Evolutionary conservation across 2,113 vertebrate genomes (phyloP).

Genomic region (Cephalopholis sonnerati): DNA sequence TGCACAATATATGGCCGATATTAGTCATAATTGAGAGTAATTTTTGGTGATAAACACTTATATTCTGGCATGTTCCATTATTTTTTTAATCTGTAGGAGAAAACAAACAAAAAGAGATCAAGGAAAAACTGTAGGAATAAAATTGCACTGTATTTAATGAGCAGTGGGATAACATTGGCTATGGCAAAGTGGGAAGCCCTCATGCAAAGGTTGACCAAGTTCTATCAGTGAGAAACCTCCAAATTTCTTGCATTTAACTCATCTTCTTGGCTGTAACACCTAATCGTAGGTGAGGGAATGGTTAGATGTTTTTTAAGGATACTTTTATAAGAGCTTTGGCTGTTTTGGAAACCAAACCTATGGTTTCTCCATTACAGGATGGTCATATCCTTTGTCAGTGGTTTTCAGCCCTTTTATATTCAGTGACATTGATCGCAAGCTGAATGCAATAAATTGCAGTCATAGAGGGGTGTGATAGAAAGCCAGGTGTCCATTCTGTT

Average conservation of each 20-base stretch:
- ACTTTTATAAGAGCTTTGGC: not conserved
- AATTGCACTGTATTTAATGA: not conserved
- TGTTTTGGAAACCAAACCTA: not conserved
- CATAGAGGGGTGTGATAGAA: constrained; percentile 1
- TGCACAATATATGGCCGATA: not conserved
- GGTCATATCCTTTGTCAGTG: constrained; percentile 1
- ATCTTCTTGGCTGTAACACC: not conserved
- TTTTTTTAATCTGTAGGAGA: not conserved
- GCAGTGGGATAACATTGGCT: not conserved
- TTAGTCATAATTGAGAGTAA: not conserved
- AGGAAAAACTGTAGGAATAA: not conserved
- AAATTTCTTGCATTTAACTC: not conserved
- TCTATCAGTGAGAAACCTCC: not conserved
- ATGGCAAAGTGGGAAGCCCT: not conserved
- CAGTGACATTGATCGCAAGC: constrained; percentile 8
- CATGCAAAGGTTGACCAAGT: not conserved
- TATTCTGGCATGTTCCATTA: not conserved
- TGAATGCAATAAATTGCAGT: not conserved
- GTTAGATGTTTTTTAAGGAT: not conserved
- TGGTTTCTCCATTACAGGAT: not conserved
- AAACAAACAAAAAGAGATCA: not conserved
- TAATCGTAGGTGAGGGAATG: not conserved
- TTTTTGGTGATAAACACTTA: not conserved
- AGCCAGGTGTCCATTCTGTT: constrained; percentile 1
- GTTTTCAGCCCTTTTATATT: constrained; percentile 4